Evolutionary conservation across 2,888 invertebrate genomes (phyloP).

Genomic region (Nomada lathburiana): DNA sequence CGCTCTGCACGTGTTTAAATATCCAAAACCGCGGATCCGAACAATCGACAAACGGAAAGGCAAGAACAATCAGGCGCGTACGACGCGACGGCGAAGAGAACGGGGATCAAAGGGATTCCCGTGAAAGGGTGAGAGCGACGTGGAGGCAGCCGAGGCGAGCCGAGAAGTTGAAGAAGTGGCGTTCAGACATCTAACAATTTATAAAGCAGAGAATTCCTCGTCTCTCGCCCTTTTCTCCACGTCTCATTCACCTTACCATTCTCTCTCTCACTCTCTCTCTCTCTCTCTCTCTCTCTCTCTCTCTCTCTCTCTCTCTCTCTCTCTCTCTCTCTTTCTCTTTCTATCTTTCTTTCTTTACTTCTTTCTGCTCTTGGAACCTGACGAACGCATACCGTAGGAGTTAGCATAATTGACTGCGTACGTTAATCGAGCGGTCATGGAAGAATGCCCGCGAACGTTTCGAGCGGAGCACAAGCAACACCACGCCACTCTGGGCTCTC

Average conservation of each 20-base stretch:
- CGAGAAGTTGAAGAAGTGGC: constrained; percentile 57
- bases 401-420: constrained; percentile 70
- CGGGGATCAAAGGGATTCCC: constrained; percentile 51
- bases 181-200: constrained; percentile 53
- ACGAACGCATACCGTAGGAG: constrained; percentile 60
- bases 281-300: constrained; percentile 1
- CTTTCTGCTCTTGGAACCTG: constrained; percentile 25
- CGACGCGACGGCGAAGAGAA: constrained; percentile 13
- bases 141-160: constrained; percentile 32
- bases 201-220: constrained; percentile 44
- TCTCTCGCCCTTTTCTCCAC: constrained; percentile 23
- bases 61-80: constrained; percentile 28
- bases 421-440: constrained; percentile 69
- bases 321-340: not conserved
- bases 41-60: constrained; percentile 29
- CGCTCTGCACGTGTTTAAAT: not conserved
- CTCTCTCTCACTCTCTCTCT: not conserved
- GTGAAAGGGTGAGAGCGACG: constrained; percentile 24
- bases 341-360: constrained; percentile 10
- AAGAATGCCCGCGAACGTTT: constrained; percentile 65
- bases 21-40: constrained; percentile 23
- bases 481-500: not conserved
- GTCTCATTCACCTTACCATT: too few relatives aligned
- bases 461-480: constrained; percentile 18
- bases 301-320: not conserved